Percentiles rank a stretch among this genome's conserved stretches.
phyloP scores from a whole-genome alignment of 2,797 vertebrate genomes.

The Sebastes glaucus region DNA sequence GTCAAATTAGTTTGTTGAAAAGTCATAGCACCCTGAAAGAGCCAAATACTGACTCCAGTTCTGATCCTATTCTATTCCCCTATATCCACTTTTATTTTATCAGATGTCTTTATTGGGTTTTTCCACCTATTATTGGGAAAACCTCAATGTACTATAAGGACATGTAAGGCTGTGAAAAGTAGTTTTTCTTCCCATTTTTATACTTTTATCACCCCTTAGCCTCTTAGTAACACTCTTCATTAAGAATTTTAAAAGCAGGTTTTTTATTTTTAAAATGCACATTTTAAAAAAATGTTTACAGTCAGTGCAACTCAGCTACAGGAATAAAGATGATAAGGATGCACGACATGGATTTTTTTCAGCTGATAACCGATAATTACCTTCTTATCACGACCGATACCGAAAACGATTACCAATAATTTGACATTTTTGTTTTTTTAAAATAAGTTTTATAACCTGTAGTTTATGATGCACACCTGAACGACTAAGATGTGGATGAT shows the following conservation, averaged over 20 bases:
- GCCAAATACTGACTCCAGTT: not conserved
- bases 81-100: not conserved
- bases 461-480: too few species aligned
- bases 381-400: too few species aligned
- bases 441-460: too few species aligned
- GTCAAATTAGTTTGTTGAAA: not conserved
- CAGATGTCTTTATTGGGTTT: not conserved
- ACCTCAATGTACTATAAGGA: too few species aligned
- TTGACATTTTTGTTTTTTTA: too few species aligned
- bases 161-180: not conserved
- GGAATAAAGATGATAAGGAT: not conserved
- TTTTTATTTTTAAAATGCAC: not conserved
- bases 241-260: not conserved
- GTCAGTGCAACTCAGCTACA: not conserved
- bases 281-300: not conserved
- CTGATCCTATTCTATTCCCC: not conserved
- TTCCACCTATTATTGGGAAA: too few species aligned
- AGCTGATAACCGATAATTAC: too few species aligned
- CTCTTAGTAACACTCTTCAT: not conserved
- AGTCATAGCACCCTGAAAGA: not conserved
- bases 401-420: too few species aligned
- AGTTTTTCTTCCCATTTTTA: not conserved
- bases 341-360: too few species aligned
- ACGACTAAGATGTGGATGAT: too few species aligned
- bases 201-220: not conserved